Base-by-base conservation (phyloP, 2,113 vertebrate genomes). In the Ammospiza nelsoni region DNA sequence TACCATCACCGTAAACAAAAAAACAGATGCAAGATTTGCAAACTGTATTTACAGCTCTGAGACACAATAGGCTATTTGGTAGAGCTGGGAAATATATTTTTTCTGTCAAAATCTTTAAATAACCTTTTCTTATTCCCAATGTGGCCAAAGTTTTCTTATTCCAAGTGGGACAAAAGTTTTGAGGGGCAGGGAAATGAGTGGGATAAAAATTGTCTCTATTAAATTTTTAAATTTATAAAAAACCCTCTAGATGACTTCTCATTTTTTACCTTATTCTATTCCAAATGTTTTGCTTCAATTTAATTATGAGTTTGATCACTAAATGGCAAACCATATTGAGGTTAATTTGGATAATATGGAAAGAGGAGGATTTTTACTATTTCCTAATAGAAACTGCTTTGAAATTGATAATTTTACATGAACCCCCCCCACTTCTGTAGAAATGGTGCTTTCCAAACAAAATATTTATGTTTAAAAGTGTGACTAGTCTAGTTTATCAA, bases 1-100 rank as follows among this genome's bases (percentile, higher is more conserved):
- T 84, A 62, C 85, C 73, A 51, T 95, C 89, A 12, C 22, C 78
- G 59, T 62, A 90, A 94, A 93, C 77, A 92, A 94, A 95, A 95
- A 89, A 68, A 1, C 57, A 87, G 79, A 84, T 77, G 87, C 68
- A 78, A 86, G 94, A 89, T 67, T 68, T 90, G 80, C 68, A 80
- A 96, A 67, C 46, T 83, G 41, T 52, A 37, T 57, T 39, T 72
- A 83, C 49, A 91, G 28, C 84, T 87, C 81, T 54, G 55, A 82
- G 71, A 51, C 71, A 87, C 49, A 31, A 79, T 55, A 41, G 41
- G 59, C n/a, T 77, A 5, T 65, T 84, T 61, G 58, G 24, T 49
- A 85, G 31, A 54, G n/a, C 29, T 78, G n/a, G 59, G 15, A 86
- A 57, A 43, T 69, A 9, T 4, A 55, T 74, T 85, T 83, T 83